Percentiles rank a stretch among this genome's conserved stretches.
These are phyloP conservation scores for Kradibia gibbosae DNA, from an alignment of 1,140 invertebrate species.

Conservation along the genomic window DNA sequence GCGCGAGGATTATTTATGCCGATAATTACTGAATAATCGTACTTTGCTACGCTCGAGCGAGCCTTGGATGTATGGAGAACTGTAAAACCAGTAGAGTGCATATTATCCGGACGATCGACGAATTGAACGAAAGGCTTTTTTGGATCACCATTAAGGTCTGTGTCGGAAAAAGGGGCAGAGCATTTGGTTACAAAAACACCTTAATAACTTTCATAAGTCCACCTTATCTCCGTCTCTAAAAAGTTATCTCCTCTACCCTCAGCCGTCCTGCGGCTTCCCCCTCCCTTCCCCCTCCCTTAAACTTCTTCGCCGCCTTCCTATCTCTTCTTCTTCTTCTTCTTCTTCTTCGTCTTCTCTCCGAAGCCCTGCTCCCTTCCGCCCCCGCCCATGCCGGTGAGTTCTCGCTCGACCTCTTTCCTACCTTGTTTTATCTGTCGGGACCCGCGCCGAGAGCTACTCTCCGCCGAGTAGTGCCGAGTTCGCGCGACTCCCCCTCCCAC, in stretches of 20 bases:
- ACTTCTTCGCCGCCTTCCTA: neutral
- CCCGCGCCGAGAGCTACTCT: constrained; percentile 9
- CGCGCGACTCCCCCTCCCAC: constrained; percentile 49
- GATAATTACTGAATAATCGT: neutral
- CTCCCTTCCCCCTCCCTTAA: neutral
- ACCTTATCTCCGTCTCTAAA: constrained; percentile 27
- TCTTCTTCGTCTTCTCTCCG: neutral
- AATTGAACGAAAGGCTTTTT: no score
- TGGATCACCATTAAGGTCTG: no score
- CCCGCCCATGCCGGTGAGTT: neutral
- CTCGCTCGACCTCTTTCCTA: constrained; percentile 14
- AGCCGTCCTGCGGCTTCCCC: neutral
- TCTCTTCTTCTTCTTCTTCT: neutral
- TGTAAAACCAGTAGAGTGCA: no score
- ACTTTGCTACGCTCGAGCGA: neutral
- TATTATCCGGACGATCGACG: no score
- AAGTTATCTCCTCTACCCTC: constrained; percentile 32
- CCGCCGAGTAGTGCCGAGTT: constrained; percentile 30
- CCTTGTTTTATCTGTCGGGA: constrained; percentile 40
- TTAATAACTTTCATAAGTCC: constrained; percentile 22
- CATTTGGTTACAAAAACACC: neutral
- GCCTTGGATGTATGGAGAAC: no score
- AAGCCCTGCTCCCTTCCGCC: no score
- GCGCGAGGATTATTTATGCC: no score
- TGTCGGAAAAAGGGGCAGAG: no score